Evolutionary conservation across 2,888 invertebrate genomes (phyloP).

Genomic region (Drosophila eohydei): DNA sequence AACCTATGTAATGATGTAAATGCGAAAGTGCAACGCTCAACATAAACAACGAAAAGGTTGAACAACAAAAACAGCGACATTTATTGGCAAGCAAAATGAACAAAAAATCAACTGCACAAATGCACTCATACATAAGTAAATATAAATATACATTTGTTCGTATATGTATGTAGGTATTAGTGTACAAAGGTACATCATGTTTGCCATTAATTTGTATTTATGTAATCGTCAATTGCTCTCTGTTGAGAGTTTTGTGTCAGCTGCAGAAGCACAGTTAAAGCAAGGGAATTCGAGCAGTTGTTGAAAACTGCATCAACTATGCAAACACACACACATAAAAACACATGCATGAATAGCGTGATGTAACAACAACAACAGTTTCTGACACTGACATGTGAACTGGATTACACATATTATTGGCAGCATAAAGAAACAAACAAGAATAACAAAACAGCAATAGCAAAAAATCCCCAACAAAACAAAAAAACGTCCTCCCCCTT

Average conservation of each 20-base stretch:
- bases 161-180: constrained; percentile 6
- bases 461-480: constrained; percentile 13
- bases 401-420: constrained; percentile 44
- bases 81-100: constrained; percentile 13
- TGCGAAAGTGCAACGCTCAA: constrained; percentile 14
- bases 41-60: constrained; percentile 19
- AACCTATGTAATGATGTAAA: constrained; percentile 2
- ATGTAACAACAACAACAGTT: constrained; percentile 43
- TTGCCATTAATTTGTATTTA: constrained; percentile 8
- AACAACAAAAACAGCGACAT: constrained; percentile 9
- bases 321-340: constrained; percentile 3
- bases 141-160: neutral
- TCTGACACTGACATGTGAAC: constrained; percentile 52
- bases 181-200: neutral
- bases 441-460: constrained; percentile 13
- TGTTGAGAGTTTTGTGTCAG: constrained; percentile 10
- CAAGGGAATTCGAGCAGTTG: constrained; percentile 4
- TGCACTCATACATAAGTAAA: neutral
- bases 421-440: constrained; percentile 25
- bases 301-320: constrained; percentile 12
- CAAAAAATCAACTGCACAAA: constrained; percentile 7
- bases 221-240: constrained; percentile 17
- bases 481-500: constrained; percentile 21
- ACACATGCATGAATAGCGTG: constrained; percentile 5
- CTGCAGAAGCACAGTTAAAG: constrained; percentile 2